A percentile compares a stretch with the other conserved stretches of the same genome.
These are phyloP conservation scores for Parauchenoglanis punctatus DNA, from an alignment of 2,797 vertebrate species.

Conservation along the genomic window DNA sequence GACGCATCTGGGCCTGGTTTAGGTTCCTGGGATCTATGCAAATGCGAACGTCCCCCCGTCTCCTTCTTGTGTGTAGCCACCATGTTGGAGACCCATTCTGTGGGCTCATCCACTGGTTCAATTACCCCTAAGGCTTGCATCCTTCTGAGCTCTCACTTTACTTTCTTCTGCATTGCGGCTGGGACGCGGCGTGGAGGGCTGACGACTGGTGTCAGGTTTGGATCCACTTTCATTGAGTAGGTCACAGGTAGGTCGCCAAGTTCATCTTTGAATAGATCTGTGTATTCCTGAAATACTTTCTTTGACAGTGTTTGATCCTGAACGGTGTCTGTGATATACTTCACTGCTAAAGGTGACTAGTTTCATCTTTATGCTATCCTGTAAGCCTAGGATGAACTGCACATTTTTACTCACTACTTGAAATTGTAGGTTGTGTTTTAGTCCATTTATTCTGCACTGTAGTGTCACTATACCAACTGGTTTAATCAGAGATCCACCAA, in stretches of 20 bases:
- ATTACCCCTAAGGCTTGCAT: too few relatives aligned
- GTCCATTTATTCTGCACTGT: not conserved
- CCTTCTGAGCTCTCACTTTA: not conserved
- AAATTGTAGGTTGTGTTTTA: not conserved
- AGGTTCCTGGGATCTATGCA: not conserved
- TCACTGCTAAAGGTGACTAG: too few relatives aligned
- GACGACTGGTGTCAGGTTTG: not conserved
- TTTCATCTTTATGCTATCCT: not conserved
- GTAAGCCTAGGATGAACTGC: not conserved
- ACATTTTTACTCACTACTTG: not conserved
- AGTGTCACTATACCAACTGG: not conserved
- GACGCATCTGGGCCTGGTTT: not conserved
- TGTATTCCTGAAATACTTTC: not conserved
- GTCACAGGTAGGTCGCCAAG: not conserved
- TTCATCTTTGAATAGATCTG: conserved; percentile 41
- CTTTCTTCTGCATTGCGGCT: not conserved
- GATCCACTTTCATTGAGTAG: not conserved
- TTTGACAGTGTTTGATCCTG: not conserved
- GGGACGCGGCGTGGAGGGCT: not conserved
- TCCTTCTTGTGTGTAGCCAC: not conserved
- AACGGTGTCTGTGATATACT: too few relatives aligned
- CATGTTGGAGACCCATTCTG: not conserved
- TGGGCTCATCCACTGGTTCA: too few relatives aligned
- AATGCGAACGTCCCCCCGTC: not conserved
- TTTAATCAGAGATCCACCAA: too few relatives aligned